phyloP scores from a whole-genome alignment of 2,113 vertebrate genomes.

The Mus pahari region DNA sequence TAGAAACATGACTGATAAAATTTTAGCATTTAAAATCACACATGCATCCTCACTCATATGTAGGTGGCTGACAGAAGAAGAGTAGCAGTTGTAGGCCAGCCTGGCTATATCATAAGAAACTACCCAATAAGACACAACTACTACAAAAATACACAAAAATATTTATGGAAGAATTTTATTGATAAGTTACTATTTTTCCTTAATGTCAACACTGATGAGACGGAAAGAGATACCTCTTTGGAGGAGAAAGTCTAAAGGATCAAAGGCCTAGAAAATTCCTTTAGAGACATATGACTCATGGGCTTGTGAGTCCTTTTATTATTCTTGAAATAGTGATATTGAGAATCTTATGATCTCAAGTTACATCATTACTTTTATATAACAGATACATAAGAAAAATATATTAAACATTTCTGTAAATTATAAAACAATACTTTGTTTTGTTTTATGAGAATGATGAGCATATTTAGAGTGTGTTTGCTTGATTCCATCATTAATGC shows the following conservation, averaged over 20 bases:
- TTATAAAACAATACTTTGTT: background rate
- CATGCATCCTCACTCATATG: background rate
- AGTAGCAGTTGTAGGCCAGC: background rate
- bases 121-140: background rate
- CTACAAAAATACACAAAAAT: background rate
- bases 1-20: background rate
- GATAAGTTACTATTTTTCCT: background rate
- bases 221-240: background rate
- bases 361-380: background rate
- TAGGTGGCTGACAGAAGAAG: rapidly evolving
- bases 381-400: background rate
- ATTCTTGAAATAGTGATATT: background rate
- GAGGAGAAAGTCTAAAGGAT: background rate
- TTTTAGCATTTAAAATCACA: background rate
- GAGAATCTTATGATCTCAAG: background rate
- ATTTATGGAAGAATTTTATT: background rate
- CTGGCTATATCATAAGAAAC: background rate
- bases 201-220: background rate
- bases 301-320: background rate
- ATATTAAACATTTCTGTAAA: background rate
- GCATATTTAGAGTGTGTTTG: background rate
- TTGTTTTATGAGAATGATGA: background rate
- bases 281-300: rapidly evolving
- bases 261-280: background rate
- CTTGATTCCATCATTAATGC: slow-evolving; percentile 55